phyloP scores from a whole-genome alignment of 2,888 invertebrate genomes.

The Cephus sareptanus region DNA sequence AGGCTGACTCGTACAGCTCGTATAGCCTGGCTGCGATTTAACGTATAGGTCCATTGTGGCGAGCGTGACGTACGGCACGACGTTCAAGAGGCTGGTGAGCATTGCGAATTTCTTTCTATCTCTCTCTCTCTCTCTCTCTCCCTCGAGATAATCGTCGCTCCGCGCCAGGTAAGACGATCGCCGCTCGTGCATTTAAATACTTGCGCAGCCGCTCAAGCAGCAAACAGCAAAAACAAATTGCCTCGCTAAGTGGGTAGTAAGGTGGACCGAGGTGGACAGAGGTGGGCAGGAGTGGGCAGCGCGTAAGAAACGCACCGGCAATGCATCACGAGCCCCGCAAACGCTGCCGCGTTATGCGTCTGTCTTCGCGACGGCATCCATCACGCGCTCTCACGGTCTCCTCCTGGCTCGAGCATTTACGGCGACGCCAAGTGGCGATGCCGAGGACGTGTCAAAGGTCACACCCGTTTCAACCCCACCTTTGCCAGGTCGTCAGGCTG shows the following conservation, averaged over 20 bases:
- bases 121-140: neutral
- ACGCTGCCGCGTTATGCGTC: conserved; percentile 11
- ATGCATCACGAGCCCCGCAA: conserved; percentile 36
- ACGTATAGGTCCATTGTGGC: conserved; percentile 7
- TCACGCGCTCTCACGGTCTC: conserved; percentile 5
- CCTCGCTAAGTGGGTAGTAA: conserved; percentile 46
- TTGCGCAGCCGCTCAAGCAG: conserved; percentile 6
- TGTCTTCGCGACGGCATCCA: conserved; percentile 10
- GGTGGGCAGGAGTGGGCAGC: conserved; percentile 41
- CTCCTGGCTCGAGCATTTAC: neutral
- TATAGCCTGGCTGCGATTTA: neutral
- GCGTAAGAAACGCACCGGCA: conserved; percentile 43
- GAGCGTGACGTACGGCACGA: conserved; percentile 6
- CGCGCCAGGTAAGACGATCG: neutral
- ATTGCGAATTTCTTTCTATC: neutral
- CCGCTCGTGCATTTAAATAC: conserved; percentile 1
- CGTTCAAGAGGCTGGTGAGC: neutral
- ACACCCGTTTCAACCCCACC: neutral
- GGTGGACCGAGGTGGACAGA: conserved; percentile 30
- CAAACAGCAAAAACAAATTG: conserved; percentile 46
- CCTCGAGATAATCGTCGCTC: neutral
- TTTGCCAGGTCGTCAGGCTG: neutral
- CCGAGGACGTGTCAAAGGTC: neutral
- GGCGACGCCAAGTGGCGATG: neutral
- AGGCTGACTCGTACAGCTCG: neutral